Base-by-base conservation (phyloP, 2,113 vertebrate species). In the Poeciliopsis turrubarensis region DNA sequence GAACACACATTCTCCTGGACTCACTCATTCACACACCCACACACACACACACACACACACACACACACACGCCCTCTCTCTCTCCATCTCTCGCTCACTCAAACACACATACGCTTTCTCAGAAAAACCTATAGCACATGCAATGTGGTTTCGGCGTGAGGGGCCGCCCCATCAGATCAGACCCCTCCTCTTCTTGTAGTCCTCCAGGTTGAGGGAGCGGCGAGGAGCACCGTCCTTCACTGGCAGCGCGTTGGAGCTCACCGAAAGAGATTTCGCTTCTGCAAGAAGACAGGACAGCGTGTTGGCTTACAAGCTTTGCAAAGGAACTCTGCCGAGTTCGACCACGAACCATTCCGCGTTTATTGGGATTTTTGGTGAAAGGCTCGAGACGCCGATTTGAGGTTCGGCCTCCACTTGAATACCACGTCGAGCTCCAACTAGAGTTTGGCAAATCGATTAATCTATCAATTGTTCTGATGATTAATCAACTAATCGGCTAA, bases 161-260 rank as follows among this genome's bases (percentile, higher is more conserved):
- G 79, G 64, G 63, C 81, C 5, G 65, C 66, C 44, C 32, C 17
- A 2, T 99, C 94, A 99, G 91, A 99, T 99, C 87, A 99, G 96
- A 63, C 98, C 98, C 91, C 98, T 94, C 89, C 98, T 96, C 92
- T 99, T 99, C 94, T 99, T 99, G 93, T 99, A 99, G 95, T 99
- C 98, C 88, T 99, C 98, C 93, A 99, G 94, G 90, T 99, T 99
- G 87, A 99, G 93, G 62, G 98, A 99, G 86, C 98, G 93, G 67
- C 97, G 95, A 19, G 98, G 98, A 37, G 97, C 97, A 31, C 98
- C 98, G 57, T 99, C 98, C 92, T 99, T 99, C 89, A 97, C 97
- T 11, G 97, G 96, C 39, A 98, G 96, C 29, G 97, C 95, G 72
- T 98, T 99, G 72, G 98, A 98, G 83, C 97, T 98, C 89, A 99